phyloP scores from a whole-genome alignment of 2,113 vertebrate species.

The Chrysemys picta region DNA sequence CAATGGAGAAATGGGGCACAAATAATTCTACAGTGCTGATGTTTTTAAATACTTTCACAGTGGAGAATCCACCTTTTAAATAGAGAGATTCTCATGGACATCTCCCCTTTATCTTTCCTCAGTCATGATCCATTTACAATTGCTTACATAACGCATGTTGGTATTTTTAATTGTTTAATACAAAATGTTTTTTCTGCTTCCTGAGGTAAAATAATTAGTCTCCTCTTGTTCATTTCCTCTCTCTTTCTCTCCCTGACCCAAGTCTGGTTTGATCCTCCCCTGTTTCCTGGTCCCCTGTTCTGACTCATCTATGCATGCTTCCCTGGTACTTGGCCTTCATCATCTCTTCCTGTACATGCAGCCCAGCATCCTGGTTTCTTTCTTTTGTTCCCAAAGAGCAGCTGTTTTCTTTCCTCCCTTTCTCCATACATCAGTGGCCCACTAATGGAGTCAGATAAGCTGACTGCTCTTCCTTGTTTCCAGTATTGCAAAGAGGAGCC shows the following conservation, averaged over 20 bases:
- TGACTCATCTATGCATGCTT: background rate
- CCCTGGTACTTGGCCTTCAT: background rate
- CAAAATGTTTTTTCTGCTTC: background rate
- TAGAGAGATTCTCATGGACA: background rate
- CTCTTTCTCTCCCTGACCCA: background rate
- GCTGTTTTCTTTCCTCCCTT: background rate
- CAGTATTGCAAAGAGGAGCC: background rate
- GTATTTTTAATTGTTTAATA: background rate
- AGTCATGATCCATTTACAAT: background rate
- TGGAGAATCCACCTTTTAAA: background rate
- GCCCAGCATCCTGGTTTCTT: background rate
- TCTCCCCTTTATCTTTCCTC: background rate
- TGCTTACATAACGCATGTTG: background rate
- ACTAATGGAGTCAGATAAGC: background rate
- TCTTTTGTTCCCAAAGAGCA: background rate
- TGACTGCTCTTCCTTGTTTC: background rate
- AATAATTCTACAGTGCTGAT: background rate
- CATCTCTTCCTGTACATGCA: background rate
- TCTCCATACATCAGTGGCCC: background rate
- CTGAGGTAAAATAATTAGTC: background rate
- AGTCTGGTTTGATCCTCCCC: background rate
- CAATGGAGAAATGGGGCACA: background rate
- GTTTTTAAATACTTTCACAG: background rate
- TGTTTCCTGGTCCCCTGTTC: background rate
- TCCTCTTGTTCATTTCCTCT: background rate